Evolutionary conservation across 1,140 invertebrate species (phyloP), one percentile per base, ranked within the genome.

Genomic region (Drosophila virilis): DNA sequence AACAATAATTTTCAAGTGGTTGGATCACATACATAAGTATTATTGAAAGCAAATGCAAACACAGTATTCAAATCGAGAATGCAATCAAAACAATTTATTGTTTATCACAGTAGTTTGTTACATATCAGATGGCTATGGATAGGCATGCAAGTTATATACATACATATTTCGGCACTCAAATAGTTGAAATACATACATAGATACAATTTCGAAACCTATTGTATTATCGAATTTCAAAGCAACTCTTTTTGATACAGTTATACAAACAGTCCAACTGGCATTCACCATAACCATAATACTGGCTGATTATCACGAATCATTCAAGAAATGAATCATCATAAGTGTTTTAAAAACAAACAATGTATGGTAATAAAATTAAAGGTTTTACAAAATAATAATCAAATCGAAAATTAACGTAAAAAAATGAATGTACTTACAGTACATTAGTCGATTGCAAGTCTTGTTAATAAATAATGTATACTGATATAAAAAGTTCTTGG

Each of bases 101-200:
- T 67, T 65, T 57, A 85, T 71, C 68, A 71, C 62, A 57, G 83
- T 82, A 88, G 76, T 71, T 88, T 88, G 79, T 88, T 88, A 88
- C 84, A 88, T 89, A 88, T 88, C 83, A 85, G 48, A 77, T 38
- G 59, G 46, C 60, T 48, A 70, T 33, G 13, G 64, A 54, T 68
- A 37, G 40, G 15, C 17, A 59, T 45, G 33, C 17, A 68, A 13
- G 48, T 55, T 42, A 68, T 9, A 58, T 15, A 59, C 9, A 38
- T 33, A 60, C 33, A 52, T 51, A 61, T 74, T 57, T 70, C 32
- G 15, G 15, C 50, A 68, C 52, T 45, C 10, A 17, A 50, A 66
- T 61, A 68, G 58, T 58, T 52, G 17, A 17, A 17, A 17, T 17
- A 60, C 54, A 70, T 51, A 59, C 37, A 55, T 38, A 68, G 46